Conservation (phyloP, 2,113 vertebrate species). For the Pygoscelis antarcticus region DNA sequence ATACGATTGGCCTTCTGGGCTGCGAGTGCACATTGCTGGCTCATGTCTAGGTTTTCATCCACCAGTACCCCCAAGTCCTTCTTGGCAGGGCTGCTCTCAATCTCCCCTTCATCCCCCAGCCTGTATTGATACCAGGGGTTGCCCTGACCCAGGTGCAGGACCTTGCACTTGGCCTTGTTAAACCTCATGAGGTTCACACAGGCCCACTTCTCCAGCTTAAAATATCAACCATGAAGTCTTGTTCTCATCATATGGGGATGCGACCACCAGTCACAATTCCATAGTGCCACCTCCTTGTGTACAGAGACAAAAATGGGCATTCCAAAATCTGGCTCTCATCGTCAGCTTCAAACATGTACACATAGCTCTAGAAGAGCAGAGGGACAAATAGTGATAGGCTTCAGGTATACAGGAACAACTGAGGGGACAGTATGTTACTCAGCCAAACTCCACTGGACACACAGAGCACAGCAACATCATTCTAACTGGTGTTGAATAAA, state of each 20-base stretch:
- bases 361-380: background rate
- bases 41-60: too few relatives aligned
- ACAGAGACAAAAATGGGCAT: background rate
- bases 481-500: background rate
- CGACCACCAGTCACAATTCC: fast-evolving
- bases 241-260: background rate
- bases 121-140: too few relatives aligned
- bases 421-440: background rate
- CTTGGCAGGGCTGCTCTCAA: too few relatives aligned
- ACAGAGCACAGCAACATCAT: background rate
- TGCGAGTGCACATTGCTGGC: too few relatives aligned
- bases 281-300: background rate
- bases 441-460: background rate
- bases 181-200: too few relatives aligned
- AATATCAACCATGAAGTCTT: background rate
- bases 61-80: too few relatives aligned
- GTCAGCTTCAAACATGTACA: background rate
- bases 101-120: too few relatives aligned
- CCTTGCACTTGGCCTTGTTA: too few relatives aligned
- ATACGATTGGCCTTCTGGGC: too few relatives aligned
- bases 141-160: too few relatives aligned
- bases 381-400: background rate
- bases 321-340: background rate
- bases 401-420: background rate
- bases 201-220: too few relatives aligned